These are phyloP conservation scores for Lordiphosa collinella DNA, from an alignment of 1,140 invertebrate genomes.

Conservation along the genomic window DNA sequence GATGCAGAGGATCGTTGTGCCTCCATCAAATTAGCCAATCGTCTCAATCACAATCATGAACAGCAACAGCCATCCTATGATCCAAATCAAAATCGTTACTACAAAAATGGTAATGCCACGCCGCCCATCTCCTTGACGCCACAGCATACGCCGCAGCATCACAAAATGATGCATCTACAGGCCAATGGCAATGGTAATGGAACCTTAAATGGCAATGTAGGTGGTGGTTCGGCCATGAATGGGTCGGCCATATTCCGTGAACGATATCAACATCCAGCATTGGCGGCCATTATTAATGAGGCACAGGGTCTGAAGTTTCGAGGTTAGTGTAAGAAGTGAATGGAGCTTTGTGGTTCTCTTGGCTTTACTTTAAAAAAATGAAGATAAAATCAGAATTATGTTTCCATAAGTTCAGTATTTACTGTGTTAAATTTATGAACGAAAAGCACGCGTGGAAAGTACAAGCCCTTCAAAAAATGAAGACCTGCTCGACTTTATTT, in stretches of 20 bases:
- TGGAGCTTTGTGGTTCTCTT: constrained; percentile 26
- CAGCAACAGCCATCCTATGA: constrained; percentile 46
- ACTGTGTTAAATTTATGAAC: too few species aligned
- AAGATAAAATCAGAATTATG: too few species aligned
- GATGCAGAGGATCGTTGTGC: constrained; percentile 70
- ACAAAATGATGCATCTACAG: constrained; percentile 42
- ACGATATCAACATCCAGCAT: constrained; percentile 74
- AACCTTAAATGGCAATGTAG: constrained; percentile 51
- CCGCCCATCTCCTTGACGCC: constrained; percentile 64
- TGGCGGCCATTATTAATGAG: constrained; percentile 77
- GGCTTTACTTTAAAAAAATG: too few species aligned
- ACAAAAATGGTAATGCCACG: constrained; percentile 71
- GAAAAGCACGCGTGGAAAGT: too few species aligned
- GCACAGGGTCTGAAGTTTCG: constrained; percentile 74
- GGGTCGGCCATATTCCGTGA: constrained; percentile 72
- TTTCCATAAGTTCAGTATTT: too few species aligned
- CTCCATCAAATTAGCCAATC: constrained; percentile 72
- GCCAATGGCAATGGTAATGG: constrained; percentile 55
- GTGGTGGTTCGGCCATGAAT: constrained; percentile 38
- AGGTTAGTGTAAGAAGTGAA: constrained; percentile 50
- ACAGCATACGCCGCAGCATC: constrained; percentile 70
- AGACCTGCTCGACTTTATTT: too few species aligned
- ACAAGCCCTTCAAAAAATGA: too few species aligned
- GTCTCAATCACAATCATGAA: constrained; percentile 63
- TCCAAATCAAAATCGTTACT: constrained; percentile 78